A percentile compares a stretch with the other conserved stretches of the same genome.
phyloP scores from a whole-genome alignment of 2,113 vertebrate genomes.

The Onychostoma macrolepis region DNA sequence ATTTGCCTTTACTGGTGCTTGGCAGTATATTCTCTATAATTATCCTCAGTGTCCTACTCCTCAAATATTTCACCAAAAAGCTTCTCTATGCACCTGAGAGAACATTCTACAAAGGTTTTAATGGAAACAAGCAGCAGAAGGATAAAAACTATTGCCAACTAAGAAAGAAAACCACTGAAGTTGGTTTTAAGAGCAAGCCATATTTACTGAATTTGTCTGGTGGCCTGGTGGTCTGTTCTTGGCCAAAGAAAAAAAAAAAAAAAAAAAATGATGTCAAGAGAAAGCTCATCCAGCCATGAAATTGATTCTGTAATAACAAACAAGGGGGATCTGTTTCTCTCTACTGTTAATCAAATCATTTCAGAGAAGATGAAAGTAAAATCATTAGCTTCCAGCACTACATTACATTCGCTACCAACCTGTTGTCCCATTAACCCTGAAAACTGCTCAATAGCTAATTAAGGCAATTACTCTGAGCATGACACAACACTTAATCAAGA shows the following conservation, averaged over 20 bases:
- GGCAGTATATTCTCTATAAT: slow-evolving; percentile 61
- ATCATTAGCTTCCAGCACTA: slow-evolving; percentile 90
- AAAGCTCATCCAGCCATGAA: slow-evolving; percentile 92
- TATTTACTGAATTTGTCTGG: slow-evolving; percentile 66
- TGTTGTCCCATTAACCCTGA: slow-evolving; percentile 89
- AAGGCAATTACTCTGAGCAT: slow-evolving; percentile 89
- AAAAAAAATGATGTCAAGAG: slow-evolving; percentile 70
- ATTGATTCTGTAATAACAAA: slow-evolving; percentile 99
- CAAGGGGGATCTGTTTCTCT: slow-evolving; percentile 86
- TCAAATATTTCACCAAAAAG: slow-evolving; percentile 56
- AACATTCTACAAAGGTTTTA: slow-evolving; percentile 13
- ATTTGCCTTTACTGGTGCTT: slow-evolving; percentile 60
- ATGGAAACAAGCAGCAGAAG: slow-evolving; percentile 44
- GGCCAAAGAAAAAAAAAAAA: slow-evolving; percentile 69
- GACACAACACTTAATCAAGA: slow-evolving; percentile 83
- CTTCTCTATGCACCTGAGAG: neutral
- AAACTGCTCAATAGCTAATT: slow-evolving; percentile 93
- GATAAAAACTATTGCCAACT: slow-evolving; percentile 55
- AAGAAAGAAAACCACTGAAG: neutral
- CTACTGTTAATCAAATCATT: slow-evolving; percentile 96
- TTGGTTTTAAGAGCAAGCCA: slow-evolving; percentile 41
- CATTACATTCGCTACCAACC: slow-evolving; percentile 88
- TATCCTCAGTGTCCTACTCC: slow-evolving; percentile 62
- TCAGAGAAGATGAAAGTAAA: slow-evolving; percentile 90
- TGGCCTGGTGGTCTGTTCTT: neutral